Percentiles rank a stretch among this genome's conserved stretches.
phyloP scores from a whole-genome alignment of 2,797 vertebrate genomes.

The Sebastes minor region DNA sequence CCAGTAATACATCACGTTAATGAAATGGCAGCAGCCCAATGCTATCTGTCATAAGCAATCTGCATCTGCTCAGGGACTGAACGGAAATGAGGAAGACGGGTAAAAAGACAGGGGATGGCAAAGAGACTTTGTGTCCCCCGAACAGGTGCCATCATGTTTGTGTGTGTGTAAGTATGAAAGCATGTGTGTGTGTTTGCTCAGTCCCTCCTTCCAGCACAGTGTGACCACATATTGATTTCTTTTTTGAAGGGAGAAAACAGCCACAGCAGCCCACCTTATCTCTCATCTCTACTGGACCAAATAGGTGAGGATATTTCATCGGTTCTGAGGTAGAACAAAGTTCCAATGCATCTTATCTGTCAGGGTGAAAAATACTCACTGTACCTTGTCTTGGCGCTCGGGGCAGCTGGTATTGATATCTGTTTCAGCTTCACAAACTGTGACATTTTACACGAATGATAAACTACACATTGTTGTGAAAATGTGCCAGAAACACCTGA shows the following conservation, averaged over 20 bases:
- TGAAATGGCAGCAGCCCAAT: conserved; percentile 65
- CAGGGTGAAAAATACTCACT: conserved; percentile 4
- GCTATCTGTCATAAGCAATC: conserved; percentile 64
- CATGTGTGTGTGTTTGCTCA: not conserved
- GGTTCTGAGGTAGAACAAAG: conserved; percentile 17
- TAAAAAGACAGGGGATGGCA: conserved; percentile 33
- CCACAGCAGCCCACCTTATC: conserved; percentile 29
- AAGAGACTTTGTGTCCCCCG: conserved; percentile 21
- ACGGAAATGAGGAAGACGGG: conserved; percentile 43
- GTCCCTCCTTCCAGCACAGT: conserved; percentile 11
- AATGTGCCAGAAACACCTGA: not conserved
- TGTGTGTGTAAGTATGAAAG: not conserved
- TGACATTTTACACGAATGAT: not conserved
- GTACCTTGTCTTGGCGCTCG: not conserved
- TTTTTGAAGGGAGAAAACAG: conserved; percentile 46
- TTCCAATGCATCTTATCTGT: conserved; percentile 19
- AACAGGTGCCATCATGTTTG: conserved; percentile 12
- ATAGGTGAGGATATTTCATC: conserved; percentile 34
- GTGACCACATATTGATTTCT: conserved; percentile 50
- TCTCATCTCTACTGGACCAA: conserved; percentile 25
- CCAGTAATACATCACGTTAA: conserved; percentile 66
- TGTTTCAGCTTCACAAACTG: not conserved
- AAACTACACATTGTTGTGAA: not conserved
- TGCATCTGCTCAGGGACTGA: conserved; percentile 61
- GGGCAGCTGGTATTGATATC: not conserved